Percentiles rank a stretch among this genome's conserved stretches.
These are phyloP conservation scores for Netelia inedita DNA, from an alignment of 2,888 invertebrate genomes.

Conservation along the genomic window DNA sequence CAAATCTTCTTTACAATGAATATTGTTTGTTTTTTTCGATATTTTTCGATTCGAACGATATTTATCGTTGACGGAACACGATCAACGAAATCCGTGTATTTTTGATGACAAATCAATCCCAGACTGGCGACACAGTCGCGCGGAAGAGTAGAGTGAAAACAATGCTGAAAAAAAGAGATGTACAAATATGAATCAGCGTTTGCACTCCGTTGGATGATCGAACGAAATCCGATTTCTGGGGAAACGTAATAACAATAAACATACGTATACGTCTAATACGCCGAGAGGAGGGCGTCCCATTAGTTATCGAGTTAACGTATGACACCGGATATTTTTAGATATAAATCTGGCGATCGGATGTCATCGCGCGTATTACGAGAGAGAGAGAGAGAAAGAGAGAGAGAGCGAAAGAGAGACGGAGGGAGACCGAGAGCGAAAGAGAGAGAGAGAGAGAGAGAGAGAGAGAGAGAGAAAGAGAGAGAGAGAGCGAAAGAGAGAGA, in stretches of 20 bases:
- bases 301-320: slow-evolving; percentile 52
- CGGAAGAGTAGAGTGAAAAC: background rate
- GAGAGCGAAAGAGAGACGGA: too few relatives aligned
- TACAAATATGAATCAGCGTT: background rate
- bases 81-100: too few relatives aligned
- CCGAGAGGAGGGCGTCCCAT: background rate
- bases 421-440: slow-evolving; percentile 3
- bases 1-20: too few relatives aligned
- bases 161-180: background rate
- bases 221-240: slow-evolving; percentile 40
- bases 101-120: too few relatives aligned
- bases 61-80: too few relatives aligned
- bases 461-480: too few relatives aligned
- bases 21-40: too few relatives aligned
- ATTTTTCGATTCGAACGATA: too few relatives aligned
- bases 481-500: too few relatives aligned
- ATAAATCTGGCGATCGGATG: background rate
- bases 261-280: too few relatives aligned
- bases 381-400: background rate
- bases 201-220: slow-evolving; percentile 22
- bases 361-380: slow-evolving; percentile 30
- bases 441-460: too few relatives aligned
- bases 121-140: too few relatives aligned
- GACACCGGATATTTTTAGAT: slow-evolving; percentile 55
- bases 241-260: background rate